Evolutionary conservation across 2,113 vertebrate genomes (phyloP).

Genomic region (Dryoscopus gambensis): DNA sequence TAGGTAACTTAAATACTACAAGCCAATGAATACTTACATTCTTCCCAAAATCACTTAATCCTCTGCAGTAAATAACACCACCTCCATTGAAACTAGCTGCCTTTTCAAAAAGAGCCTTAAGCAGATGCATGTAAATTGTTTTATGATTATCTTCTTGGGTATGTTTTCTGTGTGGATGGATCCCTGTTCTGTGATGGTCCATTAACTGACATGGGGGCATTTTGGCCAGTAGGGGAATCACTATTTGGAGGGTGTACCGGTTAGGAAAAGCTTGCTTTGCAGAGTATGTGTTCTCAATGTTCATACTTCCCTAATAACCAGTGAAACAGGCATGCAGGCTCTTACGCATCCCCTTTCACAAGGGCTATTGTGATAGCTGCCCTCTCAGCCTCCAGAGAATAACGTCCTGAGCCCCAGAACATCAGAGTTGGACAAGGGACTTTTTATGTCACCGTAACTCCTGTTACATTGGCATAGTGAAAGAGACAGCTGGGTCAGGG

Average conservation of each 20-base stretch:
- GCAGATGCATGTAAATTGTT: neutral
- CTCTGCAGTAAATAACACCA: neutral
- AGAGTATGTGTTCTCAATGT: neutral
- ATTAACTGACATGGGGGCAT: neutral
- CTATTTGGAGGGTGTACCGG: neutral
- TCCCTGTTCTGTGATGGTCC: neutral
- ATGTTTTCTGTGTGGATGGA: neutral
- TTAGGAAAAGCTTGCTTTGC: neutral
- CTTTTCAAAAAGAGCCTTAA: neutral
- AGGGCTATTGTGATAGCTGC: neutral
- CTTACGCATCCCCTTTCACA: neutral
- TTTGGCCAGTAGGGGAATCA: neutral
- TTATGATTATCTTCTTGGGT: neutral
- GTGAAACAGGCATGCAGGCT: neutral
- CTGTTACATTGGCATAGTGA: neutral
- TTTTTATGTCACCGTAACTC: neutral
- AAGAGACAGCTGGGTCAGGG: neutral
- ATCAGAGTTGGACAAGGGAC: neutral
- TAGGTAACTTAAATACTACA: neutral
- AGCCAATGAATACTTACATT: neutral
- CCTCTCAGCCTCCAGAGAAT: neutral
- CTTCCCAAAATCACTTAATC: neutral
- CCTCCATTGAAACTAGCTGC: neutral
- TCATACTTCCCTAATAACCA: neutral
- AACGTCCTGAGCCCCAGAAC: neutral